Evolutionary conservation across 2,888 invertebrate genomes (phyloP).

Genomic region (Apamea monoglypha): DNA sequence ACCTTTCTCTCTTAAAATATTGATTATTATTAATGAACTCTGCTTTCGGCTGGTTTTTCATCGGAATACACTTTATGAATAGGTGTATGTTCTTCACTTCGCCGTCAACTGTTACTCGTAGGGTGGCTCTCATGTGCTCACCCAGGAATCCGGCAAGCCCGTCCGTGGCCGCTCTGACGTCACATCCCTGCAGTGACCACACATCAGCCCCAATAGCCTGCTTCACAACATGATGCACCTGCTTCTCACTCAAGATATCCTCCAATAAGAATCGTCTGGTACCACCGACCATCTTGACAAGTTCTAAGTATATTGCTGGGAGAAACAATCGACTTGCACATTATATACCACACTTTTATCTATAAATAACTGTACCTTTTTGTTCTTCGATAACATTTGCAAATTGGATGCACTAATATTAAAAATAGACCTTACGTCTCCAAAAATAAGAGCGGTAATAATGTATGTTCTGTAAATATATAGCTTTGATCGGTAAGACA

Average conservation of each 20-base stretch:
- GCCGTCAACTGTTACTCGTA: conserved; percentile 69
- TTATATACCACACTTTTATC: conserved; percentile 52
- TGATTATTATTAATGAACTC: conserved; percentile 76
- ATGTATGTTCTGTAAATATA: conserved; percentile 11
- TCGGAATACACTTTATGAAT: conserved; percentile 81
- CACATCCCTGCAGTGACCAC: conserved; percentile 63
- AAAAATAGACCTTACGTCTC: conserved; percentile 6
- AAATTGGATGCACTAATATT: conserved; percentile 20
- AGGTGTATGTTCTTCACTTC: conserved; percentile 68
- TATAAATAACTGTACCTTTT: conserved; percentile 45
- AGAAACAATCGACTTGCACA: conserved; percentile 8
- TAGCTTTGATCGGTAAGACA: conserved; percentile 40
- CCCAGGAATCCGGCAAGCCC: conserved; percentile 83
- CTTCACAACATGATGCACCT: conserved; percentile 71
- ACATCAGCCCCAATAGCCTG: conserved; percentile 60
- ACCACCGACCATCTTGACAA: conserved; percentile 67
- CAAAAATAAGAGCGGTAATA: conserved; percentile 34
- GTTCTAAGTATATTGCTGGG: conserved; percentile 11
- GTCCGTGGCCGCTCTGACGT: conserved; percentile 73
- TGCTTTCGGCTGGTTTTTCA: conserved; percentile 78
- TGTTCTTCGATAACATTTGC: conserved; percentile 45
- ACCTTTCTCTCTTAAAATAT: conserved; percentile 78
- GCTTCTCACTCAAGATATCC: conserved; percentile 73
- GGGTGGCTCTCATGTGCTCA: conserved; percentile 77
- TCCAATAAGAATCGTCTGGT: conserved; percentile 56